Evolutionary conservation across 1,140 invertebrate genomes (phyloP).

Genomic region (Drosophila guanche): DNA sequence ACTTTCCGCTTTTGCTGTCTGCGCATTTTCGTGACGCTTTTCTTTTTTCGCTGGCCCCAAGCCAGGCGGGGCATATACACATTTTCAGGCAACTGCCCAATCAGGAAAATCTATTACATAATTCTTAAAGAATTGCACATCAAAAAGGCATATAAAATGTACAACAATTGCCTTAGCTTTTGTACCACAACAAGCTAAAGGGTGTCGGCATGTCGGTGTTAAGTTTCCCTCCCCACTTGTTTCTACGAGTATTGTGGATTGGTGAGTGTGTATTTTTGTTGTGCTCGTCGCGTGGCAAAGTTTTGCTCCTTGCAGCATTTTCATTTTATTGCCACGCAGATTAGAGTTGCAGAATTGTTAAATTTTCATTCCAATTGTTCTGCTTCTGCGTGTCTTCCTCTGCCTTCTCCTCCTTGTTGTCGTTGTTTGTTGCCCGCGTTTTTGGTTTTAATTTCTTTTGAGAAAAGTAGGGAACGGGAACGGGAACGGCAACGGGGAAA

Average conservation of each 20-base stretch:
- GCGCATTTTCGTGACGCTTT: slow-evolving; percentile 71
- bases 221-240: slow-evolving; percentile 7
- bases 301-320: slow-evolving; percentile 72
- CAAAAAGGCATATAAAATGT: too few species aligned
- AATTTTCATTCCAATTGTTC: slow-evolving; percentile 67
- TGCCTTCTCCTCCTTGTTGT: neutral
- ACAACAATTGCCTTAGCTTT: too few species aligned
- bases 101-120: too few species aligned
- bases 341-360: slow-evolving; percentile 80
- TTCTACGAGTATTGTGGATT: neutral
- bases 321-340: slow-evolving; percentile 76
- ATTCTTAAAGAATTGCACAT: too few species aligned
- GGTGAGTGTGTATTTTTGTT: slow-evolving; percentile 3
- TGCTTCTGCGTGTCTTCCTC: slow-evolving; percentile 27
- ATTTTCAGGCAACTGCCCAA: too few species aligned
- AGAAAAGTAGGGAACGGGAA: neutral
- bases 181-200: too few species aligned
- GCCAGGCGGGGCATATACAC: too few species aligned
- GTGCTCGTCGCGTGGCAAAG: slow-evolving; percentile 44
- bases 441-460: slow-evolving; percentile 56
- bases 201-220: neutral
- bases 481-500: too few species aligned
- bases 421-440: slow-evolving; percentile 26
- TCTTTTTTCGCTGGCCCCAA: slow-evolving; percentile 5
- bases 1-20: slow-evolving; percentile 66